Percentiles rank a stretch among this genome's conserved stretches.
Conservation (phyloP, 2,888 invertebrate genomes). For the Pammene fasciana region DNA sequence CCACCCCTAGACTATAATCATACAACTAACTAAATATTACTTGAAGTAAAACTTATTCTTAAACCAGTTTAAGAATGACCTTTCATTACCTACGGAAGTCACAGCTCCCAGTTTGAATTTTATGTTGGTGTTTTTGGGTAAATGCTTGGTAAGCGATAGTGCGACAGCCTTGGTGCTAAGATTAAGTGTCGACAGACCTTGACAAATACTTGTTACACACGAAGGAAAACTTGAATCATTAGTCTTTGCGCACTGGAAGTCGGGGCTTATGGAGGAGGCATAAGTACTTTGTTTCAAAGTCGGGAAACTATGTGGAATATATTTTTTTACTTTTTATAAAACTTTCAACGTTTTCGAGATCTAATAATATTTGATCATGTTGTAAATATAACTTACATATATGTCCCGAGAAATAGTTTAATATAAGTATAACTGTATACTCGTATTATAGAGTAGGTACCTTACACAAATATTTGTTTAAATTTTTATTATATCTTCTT, state of each 20-base stretch:
- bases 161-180: conserved; percentile 43
- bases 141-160: neutral
- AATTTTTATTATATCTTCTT: too few species aligned
- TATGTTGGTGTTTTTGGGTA: neutral
- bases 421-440: too few species aligned
- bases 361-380: too few species aligned
- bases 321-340: neutral
- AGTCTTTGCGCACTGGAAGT: conserved; percentile 49
- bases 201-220: conserved; percentile 60
- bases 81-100: neutral
- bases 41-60: neutral
- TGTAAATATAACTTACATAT: too few species aligned
- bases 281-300: conserved; percentile 2
- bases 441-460: too few species aligned
- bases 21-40: neutral
- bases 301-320: neutral
- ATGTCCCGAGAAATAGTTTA: too few species aligned
- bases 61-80: neutral
- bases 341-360: too few species aligned
- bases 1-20: neutral
- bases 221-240: conserved; percentile 61
- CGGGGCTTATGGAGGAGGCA: conserved; percentile 54
- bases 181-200: conserved; percentile 61
- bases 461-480: too few species aligned
- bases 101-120: neutral